phyloP scores from a whole-genome alignment of 2,113 vertebrate species.

The Xenopus borealis region DNA sequence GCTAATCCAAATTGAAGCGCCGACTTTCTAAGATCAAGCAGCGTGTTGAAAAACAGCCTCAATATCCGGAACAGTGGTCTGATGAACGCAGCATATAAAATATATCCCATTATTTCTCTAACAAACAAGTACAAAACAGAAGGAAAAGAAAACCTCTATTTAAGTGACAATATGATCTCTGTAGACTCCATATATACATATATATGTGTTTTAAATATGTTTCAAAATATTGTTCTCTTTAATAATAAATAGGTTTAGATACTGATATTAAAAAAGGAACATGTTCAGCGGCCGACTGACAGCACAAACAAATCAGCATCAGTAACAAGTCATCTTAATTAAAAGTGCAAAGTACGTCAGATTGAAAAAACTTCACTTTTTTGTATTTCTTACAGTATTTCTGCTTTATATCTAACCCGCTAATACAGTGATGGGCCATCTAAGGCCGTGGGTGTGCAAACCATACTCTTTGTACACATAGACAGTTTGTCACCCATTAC shows the following conservation, averaged over 20 bases:
- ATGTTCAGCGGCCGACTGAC: constrained; percentile 29
- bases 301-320: constrained; percentile 35
- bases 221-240: constrained; percentile 30
- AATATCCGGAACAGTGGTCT: not conserved
- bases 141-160: not conserved
- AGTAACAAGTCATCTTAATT: constrained; percentile 52
- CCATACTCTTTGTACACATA: too few relatives aligned
- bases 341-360: constrained; percentile 74
- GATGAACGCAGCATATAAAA: constrained; percentile 12
- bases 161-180: constrained; percentile 18
- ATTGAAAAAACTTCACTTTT: constrained; percentile 53
- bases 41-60: not conserved
- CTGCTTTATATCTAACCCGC: constrained; percentile 58
- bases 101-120: not conserved
- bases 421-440: constrained; percentile 12
- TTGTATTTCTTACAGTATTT: constrained; percentile 63
- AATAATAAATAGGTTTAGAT: constrained; percentile 44
- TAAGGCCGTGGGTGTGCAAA: too few relatives aligned
- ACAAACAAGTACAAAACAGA: constrained; percentile 27
- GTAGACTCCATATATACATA: constrained; percentile 24
- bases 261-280: constrained; percentile 22
- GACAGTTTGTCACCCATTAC: too few relatives aligned
- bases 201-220: constrained; percentile 23
- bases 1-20: not conserved
- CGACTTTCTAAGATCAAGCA: not conserved